Conservation (phyloP, 2,113 vertebrate species). For the Pteronura brasiliensis region DNA sequence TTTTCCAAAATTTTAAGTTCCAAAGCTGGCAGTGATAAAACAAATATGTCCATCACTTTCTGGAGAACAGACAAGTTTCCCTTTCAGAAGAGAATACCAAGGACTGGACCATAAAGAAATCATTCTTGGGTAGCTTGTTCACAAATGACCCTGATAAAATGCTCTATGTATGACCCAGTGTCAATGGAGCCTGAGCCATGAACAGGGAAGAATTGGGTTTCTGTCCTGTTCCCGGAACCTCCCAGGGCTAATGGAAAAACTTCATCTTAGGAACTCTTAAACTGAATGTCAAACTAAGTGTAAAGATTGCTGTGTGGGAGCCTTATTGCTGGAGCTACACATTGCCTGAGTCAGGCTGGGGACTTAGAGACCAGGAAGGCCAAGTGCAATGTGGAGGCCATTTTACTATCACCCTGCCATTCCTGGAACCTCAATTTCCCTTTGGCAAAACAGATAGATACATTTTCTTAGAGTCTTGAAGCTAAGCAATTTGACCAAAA, state of each 20-base stretch:
- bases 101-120: background rate
- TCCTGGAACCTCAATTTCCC: background rate
- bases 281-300: background rate
- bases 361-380: background rate
- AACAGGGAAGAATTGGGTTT: background rate
- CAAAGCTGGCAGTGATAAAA: background rate
- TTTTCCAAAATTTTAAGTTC: constrained; percentile 26
- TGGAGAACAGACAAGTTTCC: background rate
- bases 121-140: background rate
- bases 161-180: background rate
- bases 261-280: background rate
- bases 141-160: background rate
- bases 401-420: background rate
- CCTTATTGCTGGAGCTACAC: background rate
- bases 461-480: background rate
- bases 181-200: background rate
- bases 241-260: background rate
- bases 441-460: background rate
- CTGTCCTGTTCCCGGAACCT: background rate
- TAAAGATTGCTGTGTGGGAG: background rate
- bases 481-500: background rate
- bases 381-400: background rate
- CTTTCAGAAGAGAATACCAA: background rate
- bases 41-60: background rate
- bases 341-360: background rate